Base-by-base conservation (phyloP, 2,888 invertebrate genomes). In the Seira ritae region DNA sequence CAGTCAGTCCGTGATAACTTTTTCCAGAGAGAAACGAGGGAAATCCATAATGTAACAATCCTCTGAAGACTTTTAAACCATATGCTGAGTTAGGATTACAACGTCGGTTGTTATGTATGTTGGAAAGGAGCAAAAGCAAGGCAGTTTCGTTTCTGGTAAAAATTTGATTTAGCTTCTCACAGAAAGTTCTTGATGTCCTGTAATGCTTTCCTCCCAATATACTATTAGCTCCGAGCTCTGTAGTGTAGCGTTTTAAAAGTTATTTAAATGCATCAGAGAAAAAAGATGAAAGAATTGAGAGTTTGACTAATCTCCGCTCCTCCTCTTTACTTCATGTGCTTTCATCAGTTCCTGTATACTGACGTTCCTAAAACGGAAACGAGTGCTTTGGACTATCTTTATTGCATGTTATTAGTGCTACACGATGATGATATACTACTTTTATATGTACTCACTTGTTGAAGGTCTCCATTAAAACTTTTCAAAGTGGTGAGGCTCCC, bases 261-360 rank as follows among this genome's bases (percentile, higher is more conserved):
- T 50, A 50, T 50, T 50, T 50, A 50, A 50, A 50, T 50, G 50
- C 62, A 19, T 6, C 6, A 62, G 20, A 62, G 19, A 10, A 62
- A 20, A 20, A 62, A 22, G 22, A 22, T 10, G 62, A 22, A 22
- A 22, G 22, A 20, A 62, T 12, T 55, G 55, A 12, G 76, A 78
- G 69, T 70, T 78, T 78, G 78, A 66, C 71, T 79, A 79, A 79
- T 79, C 72, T 73, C 72, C 67, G 72, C 60, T 79, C 55, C 62
- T 62, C 31, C 37, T 12, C 6, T 72, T 50, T 50, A 8, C 42
- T 42, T 42, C 12, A 6, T 6, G 42, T 19, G 62, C 62, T 20
- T 62, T 62, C 62, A 62, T 62, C 62, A 20, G 8, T n/a, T 50
- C 50, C 3, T 50, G 15, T n/a, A n/a, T 50, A 62, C 62, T 42